Base-by-base conservation (phyloP, 2,888 invertebrate genomes). In the Merodon equestris region DNA sequence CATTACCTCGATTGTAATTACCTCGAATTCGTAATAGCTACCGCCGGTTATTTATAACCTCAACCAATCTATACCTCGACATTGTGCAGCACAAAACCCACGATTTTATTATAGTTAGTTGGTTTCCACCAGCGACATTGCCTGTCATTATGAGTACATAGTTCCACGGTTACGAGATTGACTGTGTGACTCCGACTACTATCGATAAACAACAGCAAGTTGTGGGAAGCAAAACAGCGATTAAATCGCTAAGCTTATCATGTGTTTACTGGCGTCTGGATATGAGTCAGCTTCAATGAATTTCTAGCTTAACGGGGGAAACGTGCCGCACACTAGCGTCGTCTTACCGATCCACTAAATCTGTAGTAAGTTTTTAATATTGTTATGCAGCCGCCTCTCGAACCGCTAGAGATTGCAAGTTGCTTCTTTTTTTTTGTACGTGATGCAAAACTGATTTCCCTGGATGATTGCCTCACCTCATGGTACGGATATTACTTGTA, bases 371-470 rank as follows among this genome's bases (percentile, higher is more conserved):
- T 73, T 48, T 67, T 50, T 66, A 60, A 67, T 67, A 48, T 53
- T 60, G 54, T 67, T 50, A 27, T 10, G 12, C 34, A 60, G 51
- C 42, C 7, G 27, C 7, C 7, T 27, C 7, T 27, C 27, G 27
- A n/a, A n/a, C n/a, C n/a, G n/a, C n/a, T n/a, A n/a, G n/a, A n/a
- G n/a, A n/a, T n/a, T n/a, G n/a, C n/a, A n/a, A n/a, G n/a, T n/a
- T n/a, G n/a, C n/a, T 27, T 27, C 7, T 7, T 27, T 27, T 2
- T 27, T 27, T 27, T 27, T 27, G 2, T 27, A 27, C 27, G n/a
- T n/a, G 9, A 34, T 44, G 14, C 42, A 50, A 61, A 61, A 61
- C 57, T 77, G 76, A 77, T 77, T 77, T 67, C 61, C 67, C 76
- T 47, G 27, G 74, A 42, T 57, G 57, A 61, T 74, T 56, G 60